A percentile compares a stretch with the other conserved stretches of the same genome.
Conservation (phyloP, 2,888 invertebrate species). For the Euplexia lucipara region DNA sequence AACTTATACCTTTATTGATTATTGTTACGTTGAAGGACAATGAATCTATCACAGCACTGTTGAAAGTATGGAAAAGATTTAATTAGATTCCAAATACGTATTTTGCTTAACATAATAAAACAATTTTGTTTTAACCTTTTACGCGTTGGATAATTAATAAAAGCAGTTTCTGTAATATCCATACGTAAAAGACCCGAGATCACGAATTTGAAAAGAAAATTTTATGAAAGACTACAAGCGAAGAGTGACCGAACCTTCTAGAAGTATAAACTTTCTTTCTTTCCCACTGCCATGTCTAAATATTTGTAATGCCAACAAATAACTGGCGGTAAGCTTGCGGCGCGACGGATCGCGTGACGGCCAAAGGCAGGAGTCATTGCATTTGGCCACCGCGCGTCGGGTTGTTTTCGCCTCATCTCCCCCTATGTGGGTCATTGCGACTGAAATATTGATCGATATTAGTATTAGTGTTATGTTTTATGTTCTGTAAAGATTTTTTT, state of each 20-base stretch:
- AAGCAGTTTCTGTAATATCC: fast-evolving
- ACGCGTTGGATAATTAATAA: too few species aligned
- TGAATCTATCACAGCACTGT: neutral
- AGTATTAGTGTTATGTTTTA: constrained; percentile 59
- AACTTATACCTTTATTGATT: too few species aligned
- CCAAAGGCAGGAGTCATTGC: constrained; percentile 87
- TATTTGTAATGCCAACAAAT: constrained; percentile 65
- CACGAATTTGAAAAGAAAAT: neutral
- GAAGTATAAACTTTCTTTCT: constrained; percentile 4
- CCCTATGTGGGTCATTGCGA: constrained; percentile 83
- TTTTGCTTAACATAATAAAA: too few species aligned
- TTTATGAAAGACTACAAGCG: neutral
- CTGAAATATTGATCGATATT: constrained; percentile 73
- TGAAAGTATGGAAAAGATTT: fast-evolving
- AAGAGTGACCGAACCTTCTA: constrained; percentile 16
- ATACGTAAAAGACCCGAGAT: too few species aligned
- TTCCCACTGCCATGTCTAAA: constrained; percentile 71
- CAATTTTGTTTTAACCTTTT: neutral
- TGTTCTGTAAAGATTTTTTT: neutral
- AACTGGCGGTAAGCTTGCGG: constrained; percentile 86
- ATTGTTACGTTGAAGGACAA: neutral
- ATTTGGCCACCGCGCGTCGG: constrained; percentile 71
- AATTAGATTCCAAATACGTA: neutral
- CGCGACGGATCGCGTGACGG: constrained; percentile 87
- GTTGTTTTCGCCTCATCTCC: constrained; percentile 77